These are phyloP conservation scores for Betta splendens DNA, from an alignment of 2,797 vertebrate species.

Conservation along the genomic window DNA sequence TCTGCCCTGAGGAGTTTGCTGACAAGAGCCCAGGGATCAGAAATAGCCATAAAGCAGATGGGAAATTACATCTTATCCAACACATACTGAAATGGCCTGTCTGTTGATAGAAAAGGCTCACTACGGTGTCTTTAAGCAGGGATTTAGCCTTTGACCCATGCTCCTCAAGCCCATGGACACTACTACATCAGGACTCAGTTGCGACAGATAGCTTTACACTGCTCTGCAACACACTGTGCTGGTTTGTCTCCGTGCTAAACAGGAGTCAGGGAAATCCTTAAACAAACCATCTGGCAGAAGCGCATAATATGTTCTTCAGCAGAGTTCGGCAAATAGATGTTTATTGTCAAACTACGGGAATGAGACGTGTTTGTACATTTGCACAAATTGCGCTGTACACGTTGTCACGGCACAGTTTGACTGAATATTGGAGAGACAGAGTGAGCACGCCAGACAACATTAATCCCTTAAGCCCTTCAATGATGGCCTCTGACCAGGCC, in stretches of 20 bases:
- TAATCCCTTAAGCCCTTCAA: constrained; percentile 86
- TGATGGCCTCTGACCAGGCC: constrained; percentile 84
- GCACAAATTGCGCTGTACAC: constrained; percentile 53
- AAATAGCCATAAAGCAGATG: constrained; percentile 85
- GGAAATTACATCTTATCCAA: constrained; percentile 85
- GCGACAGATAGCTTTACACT: constrained; percentile 63
- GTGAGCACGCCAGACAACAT: constrained; percentile 68
- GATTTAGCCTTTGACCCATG: constrained; percentile 81
- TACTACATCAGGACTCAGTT: constrained; percentile 75
- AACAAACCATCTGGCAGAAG: constrained; percentile 61
- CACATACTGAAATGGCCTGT: constrained; percentile 81
- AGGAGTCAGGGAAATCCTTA: constrained; percentile 62
- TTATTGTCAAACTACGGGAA: constrained; percentile 49
- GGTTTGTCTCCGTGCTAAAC: constrained; percentile 38
- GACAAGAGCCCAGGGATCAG: constrained; percentile 84
- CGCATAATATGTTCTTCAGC: constrained; percentile 35
- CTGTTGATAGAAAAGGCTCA: constrained; percentile 82
- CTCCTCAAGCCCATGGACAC: constrained; percentile 72
- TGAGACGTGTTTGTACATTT: constrained; percentile 61
- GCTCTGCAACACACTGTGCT: constrained; percentile 37
- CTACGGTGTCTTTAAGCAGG: constrained; percentile 82
- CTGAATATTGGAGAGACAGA: constrained; percentile 76
- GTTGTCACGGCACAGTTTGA: constrained; percentile 61
- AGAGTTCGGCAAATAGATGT: constrained; percentile 54
- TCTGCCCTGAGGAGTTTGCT: constrained; percentile 82